These are phyloP conservation scores for Torymus texanus DNA, from an alignment of 2,888 invertebrate species.

Conservation along the genomic window DNA sequence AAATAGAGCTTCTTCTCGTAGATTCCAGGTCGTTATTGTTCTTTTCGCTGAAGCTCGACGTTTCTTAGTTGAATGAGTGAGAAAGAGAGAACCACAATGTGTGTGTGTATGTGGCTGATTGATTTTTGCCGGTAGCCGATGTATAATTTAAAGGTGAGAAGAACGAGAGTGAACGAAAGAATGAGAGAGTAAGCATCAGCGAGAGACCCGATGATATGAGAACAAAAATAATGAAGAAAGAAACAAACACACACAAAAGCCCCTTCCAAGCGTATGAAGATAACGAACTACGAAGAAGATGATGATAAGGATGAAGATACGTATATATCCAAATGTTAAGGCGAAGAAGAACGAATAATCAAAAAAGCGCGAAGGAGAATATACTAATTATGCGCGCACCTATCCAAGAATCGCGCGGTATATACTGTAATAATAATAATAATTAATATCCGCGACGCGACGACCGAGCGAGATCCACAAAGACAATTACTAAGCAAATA, in stretches of 20 bases:
- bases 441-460: background rate
- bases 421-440: conserved; percentile 1
- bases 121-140: conserved; percentile 19
- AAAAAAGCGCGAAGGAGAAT: conserved; percentile 22
- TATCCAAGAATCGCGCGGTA: conserved; percentile 1
- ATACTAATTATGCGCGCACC: conserved; percentile 22
- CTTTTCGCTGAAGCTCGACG: conserved; percentile 18
- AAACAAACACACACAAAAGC: conserved; percentile 23
- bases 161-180: background rate
- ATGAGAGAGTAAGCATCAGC: conserved; percentile 4
- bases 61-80: conserved; percentile 17
- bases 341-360: conserved; percentile 40
- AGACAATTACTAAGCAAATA: conserved; percentile 23
- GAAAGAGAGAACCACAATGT: background rate
- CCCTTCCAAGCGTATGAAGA: conserved; percentile 41
- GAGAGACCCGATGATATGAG: conserved; percentile 2
- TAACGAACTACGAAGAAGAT: background rate
- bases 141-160: background rate
- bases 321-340: conserved; percentile 40
- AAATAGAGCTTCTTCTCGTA: conserved; percentile 29
- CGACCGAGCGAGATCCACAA: conserved; percentile 18
- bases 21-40: conserved; percentile 27
- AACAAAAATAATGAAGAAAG: background rate
- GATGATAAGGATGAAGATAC: conserved; percentile 19
- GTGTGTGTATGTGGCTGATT: too few relatives aligned